Evolutionary conservation across 1,140 invertebrate species (phyloP).

Genomic region (Hesperophylax magnus): DNA sequence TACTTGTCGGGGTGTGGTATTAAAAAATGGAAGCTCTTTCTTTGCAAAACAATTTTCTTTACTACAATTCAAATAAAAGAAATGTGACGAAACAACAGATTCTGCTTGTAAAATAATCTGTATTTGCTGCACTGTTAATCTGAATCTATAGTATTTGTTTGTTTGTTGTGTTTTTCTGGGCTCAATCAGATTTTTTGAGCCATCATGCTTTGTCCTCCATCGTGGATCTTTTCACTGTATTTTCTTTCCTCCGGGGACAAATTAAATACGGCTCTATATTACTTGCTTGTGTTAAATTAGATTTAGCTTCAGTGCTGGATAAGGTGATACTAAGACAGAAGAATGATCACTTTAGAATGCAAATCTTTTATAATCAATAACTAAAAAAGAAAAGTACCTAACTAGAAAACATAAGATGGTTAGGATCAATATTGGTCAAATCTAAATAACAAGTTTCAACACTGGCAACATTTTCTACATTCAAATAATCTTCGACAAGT

Average conservation of each 20-base stretch:
- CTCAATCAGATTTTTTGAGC: constrained; percentile 11
- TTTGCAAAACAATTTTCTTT: background rate
- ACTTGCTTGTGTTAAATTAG: constrained; percentile 15
- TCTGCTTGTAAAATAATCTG: too few species aligned
- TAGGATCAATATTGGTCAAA: too few species aligned
- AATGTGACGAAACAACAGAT: too few species aligned
- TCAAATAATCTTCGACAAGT: too few species aligned
- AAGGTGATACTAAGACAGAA: constrained; percentile 18
- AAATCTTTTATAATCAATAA: too few species aligned
- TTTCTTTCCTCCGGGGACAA: constrained; percentile 9
- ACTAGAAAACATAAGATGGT: too few species aligned
- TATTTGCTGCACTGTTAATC: too few species aligned
- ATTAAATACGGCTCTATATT: background rate
- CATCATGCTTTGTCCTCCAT: constrained; percentile 1
- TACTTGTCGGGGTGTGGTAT: background rate
- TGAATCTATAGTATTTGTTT: background rate
- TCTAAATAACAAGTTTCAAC: too few species aligned
- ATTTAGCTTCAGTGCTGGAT: constrained; percentile 26
- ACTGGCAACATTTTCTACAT: too few species aligned
- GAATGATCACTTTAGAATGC: background rate
- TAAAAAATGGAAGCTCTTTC: constrained; percentile 12
- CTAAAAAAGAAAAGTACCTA: too few species aligned
- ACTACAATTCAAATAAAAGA: too few species aligned
- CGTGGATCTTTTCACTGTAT: background rate
- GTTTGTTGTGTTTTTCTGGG: background rate